Evolutionary conservation across 2,797 vertebrate genomes (phyloP).

Genomic region (Hapalemur alaotrensis): DNA sequence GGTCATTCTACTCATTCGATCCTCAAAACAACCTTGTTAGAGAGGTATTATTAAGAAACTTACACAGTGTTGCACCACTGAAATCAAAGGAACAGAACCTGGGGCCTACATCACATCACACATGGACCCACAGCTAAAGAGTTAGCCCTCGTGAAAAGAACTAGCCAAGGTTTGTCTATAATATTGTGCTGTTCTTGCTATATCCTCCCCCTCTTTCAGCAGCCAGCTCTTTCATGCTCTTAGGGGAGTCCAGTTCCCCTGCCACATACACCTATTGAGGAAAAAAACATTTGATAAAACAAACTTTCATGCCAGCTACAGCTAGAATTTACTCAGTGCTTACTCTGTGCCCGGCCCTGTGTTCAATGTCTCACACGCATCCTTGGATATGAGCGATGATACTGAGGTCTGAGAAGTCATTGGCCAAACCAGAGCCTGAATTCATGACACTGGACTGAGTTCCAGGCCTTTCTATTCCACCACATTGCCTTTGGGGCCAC

Average conservation of each 20-base stretch:
- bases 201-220: not conserved
- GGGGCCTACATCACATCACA: not conserved
- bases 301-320: not conserved
- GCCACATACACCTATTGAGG: not conserved
- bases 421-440: constrained; percentile 15
- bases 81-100: not conserved
- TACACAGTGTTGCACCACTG: not conserved
- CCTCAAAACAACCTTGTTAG: not conserved
- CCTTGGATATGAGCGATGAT: not conserved
- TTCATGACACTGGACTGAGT: not conserved
- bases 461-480: not conserved
- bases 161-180: not conserved
- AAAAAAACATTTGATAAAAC: not conserved
- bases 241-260: not conserved
- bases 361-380: not conserved
- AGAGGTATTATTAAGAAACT: not conserved
- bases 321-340: not conserved
- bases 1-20: not conserved
- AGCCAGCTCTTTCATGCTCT: not conserved
- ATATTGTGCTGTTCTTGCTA: not conserved
- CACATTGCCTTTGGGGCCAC: not conserved
- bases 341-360: not conserved
- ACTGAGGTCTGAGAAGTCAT: not conserved
- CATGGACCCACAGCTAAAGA: not conserved
- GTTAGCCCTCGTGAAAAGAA: not conserved